phyloP scores from a whole-genome alignment of 2,888 invertebrate genomes.

The Agonum fuliginosum region DNA sequence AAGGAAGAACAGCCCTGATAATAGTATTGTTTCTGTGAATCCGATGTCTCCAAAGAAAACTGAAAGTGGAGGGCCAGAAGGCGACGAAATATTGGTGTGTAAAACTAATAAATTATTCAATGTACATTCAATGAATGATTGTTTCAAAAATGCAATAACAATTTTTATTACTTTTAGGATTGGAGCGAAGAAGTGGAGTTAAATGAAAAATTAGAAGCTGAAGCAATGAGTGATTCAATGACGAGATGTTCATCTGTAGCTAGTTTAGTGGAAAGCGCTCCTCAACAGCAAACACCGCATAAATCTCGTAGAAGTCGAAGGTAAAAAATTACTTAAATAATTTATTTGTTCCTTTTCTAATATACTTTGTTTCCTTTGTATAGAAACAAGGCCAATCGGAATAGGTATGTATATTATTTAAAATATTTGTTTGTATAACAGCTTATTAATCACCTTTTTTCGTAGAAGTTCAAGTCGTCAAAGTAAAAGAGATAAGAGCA shows the following conservation, averaged over 20 bases:
- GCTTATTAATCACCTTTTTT: too few relatives aligned
- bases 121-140: neutral
- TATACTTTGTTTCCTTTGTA: conserved; percentile 59
- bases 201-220: conserved; percentile 73
- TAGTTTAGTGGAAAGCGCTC: conserved; percentile 71
- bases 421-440: too few relatives aligned
- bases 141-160: neutral
- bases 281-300: conserved; percentile 62
- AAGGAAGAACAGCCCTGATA: conserved; percentile 13
- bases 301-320: conserved; percentile 72
- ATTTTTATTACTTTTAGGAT: conserved; percentile 70
- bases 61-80: conserved; percentile 17
- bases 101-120: neutral
- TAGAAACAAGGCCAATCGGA: conserved; percentile 65
- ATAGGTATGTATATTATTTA: conserved; percentile 63
- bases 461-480: conserved; percentile 67
- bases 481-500: conserved; percentile 67
- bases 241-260: conserved; percentile 76
- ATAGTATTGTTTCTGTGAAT: neutral
- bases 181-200: conserved; percentile 79
- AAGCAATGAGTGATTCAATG: conserved; percentile 71
- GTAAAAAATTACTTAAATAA: conserved; percentile 64
- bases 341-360: neutral
- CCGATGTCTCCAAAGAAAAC: conserved; percentile 13
- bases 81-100: conserved; percentile 54